Percentiles rank a stretch among this genome's conserved stretches.
phyloP scores from a whole-genome alignment of 1,140 invertebrate genomes.

The Sycophila sp. region DNA sequence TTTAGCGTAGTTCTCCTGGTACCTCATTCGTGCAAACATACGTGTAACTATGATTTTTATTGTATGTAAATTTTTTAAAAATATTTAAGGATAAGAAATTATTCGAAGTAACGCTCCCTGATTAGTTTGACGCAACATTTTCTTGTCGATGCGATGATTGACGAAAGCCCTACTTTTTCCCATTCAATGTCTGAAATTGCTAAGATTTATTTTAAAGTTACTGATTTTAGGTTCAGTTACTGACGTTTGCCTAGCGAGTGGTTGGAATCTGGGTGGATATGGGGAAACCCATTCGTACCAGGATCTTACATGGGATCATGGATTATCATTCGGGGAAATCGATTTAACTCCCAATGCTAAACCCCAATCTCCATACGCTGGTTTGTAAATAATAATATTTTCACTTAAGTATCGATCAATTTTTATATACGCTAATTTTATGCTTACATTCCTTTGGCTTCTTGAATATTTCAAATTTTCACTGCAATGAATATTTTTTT shows the following conservation, averaged over 20 bases:
- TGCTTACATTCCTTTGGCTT: too few species aligned
- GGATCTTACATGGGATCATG: too few species aligned
- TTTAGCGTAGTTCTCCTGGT: constrained; percentile 22
- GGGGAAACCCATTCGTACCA: constrained; percentile 11
- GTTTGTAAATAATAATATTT: too few species aligned
- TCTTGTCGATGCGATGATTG: too few species aligned
- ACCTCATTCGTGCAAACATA: constrained; percentile 21
- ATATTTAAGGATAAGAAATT: neutral
- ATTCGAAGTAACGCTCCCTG: too few species aligned
- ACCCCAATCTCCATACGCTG: too few species aligned
- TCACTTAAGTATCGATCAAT: too few species aligned
- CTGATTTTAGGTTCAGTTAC: constrained; percentile 39
- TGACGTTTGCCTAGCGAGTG: constrained; percentile 36
- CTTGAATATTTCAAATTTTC: too few species aligned
- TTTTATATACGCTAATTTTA: too few species aligned
- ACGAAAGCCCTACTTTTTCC: too few species aligned
- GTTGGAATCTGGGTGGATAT: constrained; percentile 25
- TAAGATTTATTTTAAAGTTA: constrained; percentile 41
- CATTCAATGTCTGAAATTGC: neutral
- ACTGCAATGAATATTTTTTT: too few species aligned
- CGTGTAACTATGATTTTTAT: constrained; percentile 27
- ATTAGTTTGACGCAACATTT: neutral
- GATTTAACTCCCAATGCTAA: too few species aligned
- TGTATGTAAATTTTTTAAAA: neutral
- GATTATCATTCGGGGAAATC: constrained; percentile 48